Evolutionary conservation across 2,113 vertebrate genomes (phyloP).

Genomic region (Butorides virescens): DNA sequence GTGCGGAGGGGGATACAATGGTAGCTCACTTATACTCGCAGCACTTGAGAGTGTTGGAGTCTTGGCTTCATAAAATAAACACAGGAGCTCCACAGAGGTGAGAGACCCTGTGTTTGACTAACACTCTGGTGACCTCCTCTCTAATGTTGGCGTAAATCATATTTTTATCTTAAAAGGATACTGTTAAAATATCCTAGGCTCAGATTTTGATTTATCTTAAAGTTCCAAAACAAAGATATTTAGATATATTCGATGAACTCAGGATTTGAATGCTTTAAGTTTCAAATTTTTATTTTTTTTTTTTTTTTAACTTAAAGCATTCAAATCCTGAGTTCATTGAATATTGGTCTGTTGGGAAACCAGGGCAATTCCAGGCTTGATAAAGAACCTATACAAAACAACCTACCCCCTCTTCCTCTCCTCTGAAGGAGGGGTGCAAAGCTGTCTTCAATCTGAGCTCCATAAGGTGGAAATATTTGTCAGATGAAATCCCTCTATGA

Average conservation of each 20-base stretch:
- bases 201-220: background rate
- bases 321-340: background rate
- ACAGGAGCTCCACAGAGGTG: conserved; percentile 45
- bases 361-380: background rate
- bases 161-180: background rate
- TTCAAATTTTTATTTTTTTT: background rate
- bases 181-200: background rate
- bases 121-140: conserved; percentile 18
- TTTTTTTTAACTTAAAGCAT: background rate
- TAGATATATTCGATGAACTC: background rate
- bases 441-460: background rate
- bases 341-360: background rate
- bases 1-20: background rate
- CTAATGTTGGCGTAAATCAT: background rate
- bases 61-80: conserved; percentile 43
- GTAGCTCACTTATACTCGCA: background rate
- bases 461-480: background rate
- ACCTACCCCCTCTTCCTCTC: background rate
- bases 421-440: background rate
- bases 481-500: background rate
- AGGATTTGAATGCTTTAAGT: background rate
- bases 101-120: conserved; percentile 57
- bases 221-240: background rate
- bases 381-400: background rate
- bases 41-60: background rate